A percentile compares a stretch with the other conserved stretches of the same genome.
Evolutionary conservation across 2,888 invertebrate genomes (phyloP).

Genomic region (Sicus ferrugineus): DNA sequence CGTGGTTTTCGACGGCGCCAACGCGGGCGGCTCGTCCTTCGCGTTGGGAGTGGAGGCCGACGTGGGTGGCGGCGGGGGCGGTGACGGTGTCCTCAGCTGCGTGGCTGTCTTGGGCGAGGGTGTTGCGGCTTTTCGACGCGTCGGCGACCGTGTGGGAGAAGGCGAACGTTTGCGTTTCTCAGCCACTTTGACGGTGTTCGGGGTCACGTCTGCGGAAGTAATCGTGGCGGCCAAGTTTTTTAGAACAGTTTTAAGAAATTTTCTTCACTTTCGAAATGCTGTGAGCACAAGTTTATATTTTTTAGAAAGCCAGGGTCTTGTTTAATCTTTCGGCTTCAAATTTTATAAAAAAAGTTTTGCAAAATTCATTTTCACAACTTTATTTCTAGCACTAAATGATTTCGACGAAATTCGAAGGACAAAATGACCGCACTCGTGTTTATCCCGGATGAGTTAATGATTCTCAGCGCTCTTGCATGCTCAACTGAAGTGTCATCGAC

Average conservation of each 20-base stretch:
- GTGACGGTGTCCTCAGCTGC: constrained; percentile 48
- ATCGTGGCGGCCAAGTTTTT: constrained; percentile 19
- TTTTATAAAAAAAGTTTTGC: constrained; percentile 4
- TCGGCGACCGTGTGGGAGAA: constrained; percentile 57
- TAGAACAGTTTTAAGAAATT: background rate
- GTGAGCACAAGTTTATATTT: constrained; percentile 2
- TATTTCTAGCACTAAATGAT: background rate
- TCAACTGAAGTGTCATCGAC: constrained; percentile 65
- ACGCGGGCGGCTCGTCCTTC: background rate
- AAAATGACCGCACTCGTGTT: constrained; percentile 15
- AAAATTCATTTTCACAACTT: constrained; percentile 10
- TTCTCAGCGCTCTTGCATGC: constrained; percentile 43
- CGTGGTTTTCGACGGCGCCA: constrained; percentile 43
- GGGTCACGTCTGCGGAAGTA: constrained; percentile 28
- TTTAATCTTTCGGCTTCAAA: constrained; percentile 10
- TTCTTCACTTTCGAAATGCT: background rate
- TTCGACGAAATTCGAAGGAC: too few relatives aligned
- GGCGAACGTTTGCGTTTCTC: constrained; percentile 63
- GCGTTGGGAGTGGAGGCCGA: constrained; percentile 15
- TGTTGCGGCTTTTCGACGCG: constrained; percentile 49
- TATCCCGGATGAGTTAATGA: constrained; percentile 12
- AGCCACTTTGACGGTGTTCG: constrained; percentile 59
- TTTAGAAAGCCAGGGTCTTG: background rate
- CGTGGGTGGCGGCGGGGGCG: constrained; percentile 22
- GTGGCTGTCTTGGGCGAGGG: constrained; percentile 34